Evolutionary conservation across 2,113 vertebrate species (phyloP), one percentile per base, ranked within the genome.

Genomic region (Ascaphus truei): DNA sequence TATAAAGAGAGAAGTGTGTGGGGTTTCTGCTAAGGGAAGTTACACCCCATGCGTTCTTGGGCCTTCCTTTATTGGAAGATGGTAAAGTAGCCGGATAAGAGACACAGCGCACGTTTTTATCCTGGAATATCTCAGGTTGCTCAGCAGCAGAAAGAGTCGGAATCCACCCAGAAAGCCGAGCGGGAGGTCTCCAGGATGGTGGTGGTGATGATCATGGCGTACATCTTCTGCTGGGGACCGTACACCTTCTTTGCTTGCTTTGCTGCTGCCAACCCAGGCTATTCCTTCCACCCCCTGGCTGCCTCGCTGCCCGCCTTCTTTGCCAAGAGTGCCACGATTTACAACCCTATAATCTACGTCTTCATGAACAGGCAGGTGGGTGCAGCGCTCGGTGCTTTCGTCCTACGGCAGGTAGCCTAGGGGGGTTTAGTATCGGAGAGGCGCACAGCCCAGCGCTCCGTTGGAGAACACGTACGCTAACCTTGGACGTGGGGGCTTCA

Each of bases 321-420:
- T 79, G 92, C 93, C 73, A 95, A 96, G 85, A 93, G 93, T 74
- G 92, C 92, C 80, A 96, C 94, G 60, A 94, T 96, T 81, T 95
- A 93, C 80, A 94, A 96, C 77, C 93, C 93, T 8, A 3, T 96
- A 45, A 96, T 95, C 74, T 95, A 96, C 30, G 92, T 94, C 74
- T 94, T 95, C 79, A 94, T 95, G 92, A 96, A 96, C 85, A 77
- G 91, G 69, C 94, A 96, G 92, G 93, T 95, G 60, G 73, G 80
- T 27, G 16, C 29, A 1, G 4, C 10, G 11, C 1, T 13, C 18
- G 9, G n/a, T n/a, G n/a, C n/a, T n/a, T n/a, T n/a, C n/a, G n/a
- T n/a, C n/a, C 12, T 0, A 5, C 1, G 0, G 10, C 23, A n/a
- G 3, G 8, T 4, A 16, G 7, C 7, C 5, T 9, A 6, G 31